phyloP scores from a whole-genome alignment of 2,888 invertebrate genomes.

The Lydus trimaculatus region DNA sequence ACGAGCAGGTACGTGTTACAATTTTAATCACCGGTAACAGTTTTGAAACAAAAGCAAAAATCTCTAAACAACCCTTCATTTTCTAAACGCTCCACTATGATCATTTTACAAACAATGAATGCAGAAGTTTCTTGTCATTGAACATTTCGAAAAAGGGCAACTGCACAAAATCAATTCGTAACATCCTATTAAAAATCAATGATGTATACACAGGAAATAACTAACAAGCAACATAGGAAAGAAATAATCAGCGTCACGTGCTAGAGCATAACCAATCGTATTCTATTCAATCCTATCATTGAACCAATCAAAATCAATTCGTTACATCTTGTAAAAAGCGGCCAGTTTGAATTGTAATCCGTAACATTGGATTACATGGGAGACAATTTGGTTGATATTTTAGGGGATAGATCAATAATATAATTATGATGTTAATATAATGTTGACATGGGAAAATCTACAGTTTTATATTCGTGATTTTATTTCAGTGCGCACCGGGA shows the following conservation, averaged over 20 bases:
- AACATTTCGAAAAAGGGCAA: background rate
- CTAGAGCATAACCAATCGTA: conserved; percentile 65
- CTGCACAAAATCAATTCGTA: conserved; percentile 11
- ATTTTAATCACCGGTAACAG: too few species aligned
- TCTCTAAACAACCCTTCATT: background rate
- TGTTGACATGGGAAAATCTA: conserved; percentile 36
- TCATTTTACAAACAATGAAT: background rate
- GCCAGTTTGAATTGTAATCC: conserved; percentile 53
- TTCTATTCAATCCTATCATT: conserved; percentile 44
- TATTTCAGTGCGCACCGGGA: background rate
- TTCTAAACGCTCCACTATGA: background rate
- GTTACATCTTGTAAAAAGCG: conserved; percentile 57
- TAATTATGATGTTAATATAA: conserved; percentile 39
- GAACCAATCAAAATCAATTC: conserved; percentile 56
- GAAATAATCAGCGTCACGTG: conserved; percentile 65
- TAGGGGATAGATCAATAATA: background rate
- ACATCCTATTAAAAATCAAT: conserved; percentile 38
- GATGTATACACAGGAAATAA: conserved; percentile 46
- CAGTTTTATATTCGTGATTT: too few species aligned
- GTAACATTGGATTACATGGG: conserved; percentile 60
- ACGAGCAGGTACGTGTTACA: too few species aligned
- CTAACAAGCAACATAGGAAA: conserved; percentile 42
- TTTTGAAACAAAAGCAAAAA: too few species aligned
- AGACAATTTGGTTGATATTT: conserved; percentile 35
- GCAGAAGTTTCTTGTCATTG: conserved; percentile 3